Conservation (phyloP, 1,140 invertebrate genomes). For the Habropoda laboriosa region DNA sequence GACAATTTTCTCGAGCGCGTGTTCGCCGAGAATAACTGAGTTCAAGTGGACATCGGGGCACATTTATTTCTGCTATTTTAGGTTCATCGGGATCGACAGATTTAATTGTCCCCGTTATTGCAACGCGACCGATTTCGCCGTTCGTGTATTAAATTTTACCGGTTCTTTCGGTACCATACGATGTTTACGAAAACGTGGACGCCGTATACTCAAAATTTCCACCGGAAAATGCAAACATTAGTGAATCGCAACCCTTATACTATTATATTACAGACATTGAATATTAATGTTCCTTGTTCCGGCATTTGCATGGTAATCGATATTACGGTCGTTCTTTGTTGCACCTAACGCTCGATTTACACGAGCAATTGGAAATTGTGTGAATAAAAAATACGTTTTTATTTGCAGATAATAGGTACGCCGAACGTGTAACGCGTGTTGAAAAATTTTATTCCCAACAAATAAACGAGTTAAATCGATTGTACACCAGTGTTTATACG, state of each 20-base stretch:
- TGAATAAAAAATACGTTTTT: too few relatives aligned
- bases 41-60: background rate
- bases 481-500: too few relatives aligned
- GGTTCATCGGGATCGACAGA: background rate
- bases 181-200: background rate
- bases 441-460: too few relatives aligned
- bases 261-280: background rate
- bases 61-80: background rate
- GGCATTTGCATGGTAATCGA: constrained; percentile 5
- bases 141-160: constrained; percentile 7
- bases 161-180: background rate
- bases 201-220: background rate
- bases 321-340: background rate
- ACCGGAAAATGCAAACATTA: background rate
- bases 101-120: background rate
- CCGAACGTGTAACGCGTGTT: too few relatives aligned
- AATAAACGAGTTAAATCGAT: too few relatives aligned
- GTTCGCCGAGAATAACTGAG: background rate
- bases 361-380: too few relatives aligned
- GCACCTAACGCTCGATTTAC: too few relatives aligned
- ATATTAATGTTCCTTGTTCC: constrained; percentile 6
- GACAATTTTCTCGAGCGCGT: background rate
- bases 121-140: background rate
- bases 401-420: too few relatives aligned
- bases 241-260: background rate